Conservation (phyloP, 2,797 vertebrate species). For the Danio kyathit region DNA sequence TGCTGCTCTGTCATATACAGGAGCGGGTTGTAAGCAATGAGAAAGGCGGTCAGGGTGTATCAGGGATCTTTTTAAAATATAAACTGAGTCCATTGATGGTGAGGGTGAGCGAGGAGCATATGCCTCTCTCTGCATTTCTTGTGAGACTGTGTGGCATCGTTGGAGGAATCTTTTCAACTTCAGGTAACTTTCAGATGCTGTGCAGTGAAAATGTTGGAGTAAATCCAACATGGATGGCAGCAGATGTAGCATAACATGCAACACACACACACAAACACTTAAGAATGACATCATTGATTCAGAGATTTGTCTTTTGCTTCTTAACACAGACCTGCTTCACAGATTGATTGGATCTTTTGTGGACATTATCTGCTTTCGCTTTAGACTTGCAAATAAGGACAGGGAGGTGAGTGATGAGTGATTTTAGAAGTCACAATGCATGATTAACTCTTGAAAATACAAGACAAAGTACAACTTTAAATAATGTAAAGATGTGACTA, state of each 20-base stretch:
- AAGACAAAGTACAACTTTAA: not conserved
- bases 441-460: not conserved
- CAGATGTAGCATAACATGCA: too few species aligned
- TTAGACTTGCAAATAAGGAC: constrained; percentile 82
- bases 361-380: constrained; percentile 91
- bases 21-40: constrained; percentile 92
- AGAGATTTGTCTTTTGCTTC: constrained; percentile 16
- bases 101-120: constrained; percentile 94
- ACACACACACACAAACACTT: too few species aligned
- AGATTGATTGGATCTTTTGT: constrained; percentile 88
- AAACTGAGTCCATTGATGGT: constrained; percentile 98
- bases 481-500: not conserved
- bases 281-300: not conserved
- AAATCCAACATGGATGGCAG: not conserved
- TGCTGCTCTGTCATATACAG: constrained; percentile 67
- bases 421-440: not conserved
- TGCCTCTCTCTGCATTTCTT: constrained; percentile 96
- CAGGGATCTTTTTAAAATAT: constrained; percentile 98
- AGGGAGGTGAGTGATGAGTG: constrained; percentile 65
- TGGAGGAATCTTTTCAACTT: constrained; percentile 97
- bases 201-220: not conserved
- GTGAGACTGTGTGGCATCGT: constrained; percentile 95
- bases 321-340: constrained; percentile 89
- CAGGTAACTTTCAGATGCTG: constrained; percentile 75
- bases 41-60: constrained; percentile 90